These are phyloP conservation scores for Eugnorisma glareosa DNA, from an alignment of 2,888 invertebrate genomes.

Conservation along the genomic window DNA sequence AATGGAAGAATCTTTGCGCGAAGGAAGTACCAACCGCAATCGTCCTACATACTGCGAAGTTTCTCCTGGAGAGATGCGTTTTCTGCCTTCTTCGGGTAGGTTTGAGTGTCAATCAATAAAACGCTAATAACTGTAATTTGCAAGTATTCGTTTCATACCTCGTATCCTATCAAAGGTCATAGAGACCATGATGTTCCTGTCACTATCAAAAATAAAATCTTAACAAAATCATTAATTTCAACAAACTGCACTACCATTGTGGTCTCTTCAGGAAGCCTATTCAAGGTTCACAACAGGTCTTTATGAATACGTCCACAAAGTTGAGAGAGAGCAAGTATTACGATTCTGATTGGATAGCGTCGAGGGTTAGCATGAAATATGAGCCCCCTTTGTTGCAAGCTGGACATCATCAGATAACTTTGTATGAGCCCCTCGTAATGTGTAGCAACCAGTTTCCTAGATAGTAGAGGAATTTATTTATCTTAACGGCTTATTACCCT, in stretches of 20 bases:
- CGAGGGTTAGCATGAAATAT: slow-evolving; percentile 59
- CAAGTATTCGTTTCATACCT: neutral
- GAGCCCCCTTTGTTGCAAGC: slow-evolving; percentile 55
- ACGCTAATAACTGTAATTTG: too few species aligned
- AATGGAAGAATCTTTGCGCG: too few species aligned
- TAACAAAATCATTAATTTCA: slow-evolving; percentile 22
- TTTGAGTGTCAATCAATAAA: neutral
- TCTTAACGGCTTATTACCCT: slow-evolving; percentile 43
- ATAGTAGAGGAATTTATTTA: slow-evolving; percentile 52
- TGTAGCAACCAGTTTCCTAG: slow-evolving; percentile 43
- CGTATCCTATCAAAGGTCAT: neutral
- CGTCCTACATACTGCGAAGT: too few species aligned
- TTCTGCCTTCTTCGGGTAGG: too few species aligned
- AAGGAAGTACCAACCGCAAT: too few species aligned
- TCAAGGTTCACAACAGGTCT: slow-evolving; percentile 37
- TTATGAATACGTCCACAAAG: slow-evolving; percentile 53
- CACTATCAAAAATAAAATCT: neutral
- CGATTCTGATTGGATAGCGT: slow-evolving; percentile 56
- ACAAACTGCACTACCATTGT: neutral
- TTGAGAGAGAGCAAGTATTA: slow-evolving; percentile 23
- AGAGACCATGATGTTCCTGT: neutral
- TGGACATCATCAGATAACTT: slow-evolving; percentile 62
- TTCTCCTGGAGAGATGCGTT: too few species aligned
- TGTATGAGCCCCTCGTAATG: slow-evolving; percentile 55
- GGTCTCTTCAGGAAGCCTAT: slow-evolving; percentile 16